phyloP scores from a whole-genome alignment of 2,888 invertebrate species.

The Anorthoa munda region DNA sequence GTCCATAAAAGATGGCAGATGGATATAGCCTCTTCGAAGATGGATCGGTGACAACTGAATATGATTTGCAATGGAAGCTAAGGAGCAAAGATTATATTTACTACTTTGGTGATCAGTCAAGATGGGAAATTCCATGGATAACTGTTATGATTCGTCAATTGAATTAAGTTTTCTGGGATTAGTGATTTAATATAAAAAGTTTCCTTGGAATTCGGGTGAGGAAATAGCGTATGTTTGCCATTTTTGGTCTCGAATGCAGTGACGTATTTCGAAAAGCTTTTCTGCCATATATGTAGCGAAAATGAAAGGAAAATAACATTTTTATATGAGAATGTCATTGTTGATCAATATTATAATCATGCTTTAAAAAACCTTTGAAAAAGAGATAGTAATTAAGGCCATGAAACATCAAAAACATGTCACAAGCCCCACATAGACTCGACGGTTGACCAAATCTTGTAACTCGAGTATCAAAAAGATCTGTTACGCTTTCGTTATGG shows the following conservation, averaged over 20 bases:
- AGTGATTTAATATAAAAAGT: conserved; percentile 18
- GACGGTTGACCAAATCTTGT: conserved; percentile 51
- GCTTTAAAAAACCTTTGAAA: not conserved
- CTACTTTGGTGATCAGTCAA: not conserved
- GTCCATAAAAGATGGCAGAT: conserved; percentile 35
- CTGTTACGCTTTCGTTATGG: conserved; percentile 54
- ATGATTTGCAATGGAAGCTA: conserved; percentile 8
- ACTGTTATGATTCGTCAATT: conserved; percentile 15
- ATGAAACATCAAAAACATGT: conserved; percentile 32
- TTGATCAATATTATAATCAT: too few species aligned
- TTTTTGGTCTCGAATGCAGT: not conserved
- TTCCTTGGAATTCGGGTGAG: not conserved
- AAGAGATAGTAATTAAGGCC: conserved; percentile 14
- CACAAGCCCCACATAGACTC: conserved; percentile 20
- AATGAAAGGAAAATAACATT: not conserved
- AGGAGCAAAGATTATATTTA: conserved; percentile 11
- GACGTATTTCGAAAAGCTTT: not conserved
- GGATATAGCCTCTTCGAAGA: conserved; percentile 11
- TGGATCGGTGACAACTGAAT: conserved; percentile 22
- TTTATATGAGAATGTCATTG: not conserved
- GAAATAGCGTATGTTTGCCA: not conserved
- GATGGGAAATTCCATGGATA: conserved; percentile 13
- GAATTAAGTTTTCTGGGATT: conserved; percentile 10
- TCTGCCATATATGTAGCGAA: not conserved
- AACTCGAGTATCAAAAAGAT: conserved; percentile 50